phyloP scores from a whole-genome alignment of 2,797 vertebrate species.

The Coccyzus lansbergi region DNA sequence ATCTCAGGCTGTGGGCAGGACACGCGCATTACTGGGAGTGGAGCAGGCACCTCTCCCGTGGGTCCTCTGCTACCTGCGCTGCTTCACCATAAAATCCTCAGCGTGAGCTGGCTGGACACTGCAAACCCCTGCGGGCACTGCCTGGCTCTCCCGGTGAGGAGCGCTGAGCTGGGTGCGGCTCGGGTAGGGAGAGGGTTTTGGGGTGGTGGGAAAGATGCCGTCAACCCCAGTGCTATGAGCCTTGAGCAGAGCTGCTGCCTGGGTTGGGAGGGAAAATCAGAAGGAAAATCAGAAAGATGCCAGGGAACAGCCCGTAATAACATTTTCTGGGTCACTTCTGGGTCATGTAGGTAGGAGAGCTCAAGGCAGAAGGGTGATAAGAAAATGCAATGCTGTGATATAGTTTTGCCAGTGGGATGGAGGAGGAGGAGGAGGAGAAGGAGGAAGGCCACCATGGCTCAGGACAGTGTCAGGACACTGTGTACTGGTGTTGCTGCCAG shows the following conservation, averaged over 20 bases:
- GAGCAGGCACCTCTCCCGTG: constrained; percentile 62
- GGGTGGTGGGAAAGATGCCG: neutral
- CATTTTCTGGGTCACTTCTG: neutral
- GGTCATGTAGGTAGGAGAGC: neutral
- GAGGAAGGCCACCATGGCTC: accelerated
- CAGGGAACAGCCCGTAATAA: neutral
- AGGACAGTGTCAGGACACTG: neutral
- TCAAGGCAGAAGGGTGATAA: neutral
- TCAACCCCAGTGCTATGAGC: accelerated
- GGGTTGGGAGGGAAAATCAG: accelerated
- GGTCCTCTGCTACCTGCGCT: neutral
- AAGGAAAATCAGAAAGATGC: neutral
- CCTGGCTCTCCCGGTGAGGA: constrained; percentile 70
- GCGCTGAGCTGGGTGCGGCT: accelerated
- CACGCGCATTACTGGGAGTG: constrained; percentile 44
- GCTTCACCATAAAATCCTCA: constrained; percentile 77
- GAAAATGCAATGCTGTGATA: neutral
- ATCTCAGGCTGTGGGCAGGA: constrained; percentile 54
- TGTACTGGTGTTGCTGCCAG: neutral
- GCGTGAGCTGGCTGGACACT: constrained; percentile 66
- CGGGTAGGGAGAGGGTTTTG: accelerated
- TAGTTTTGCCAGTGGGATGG: constrained; percentile 8
- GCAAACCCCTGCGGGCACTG: constrained; percentile 42
- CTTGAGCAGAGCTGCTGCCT: neutral
- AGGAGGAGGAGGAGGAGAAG: neutral